phyloP scores from a whole-genome alignment of 2,797 vertebrate genomes.

The Bucorvus abyssinicus region DNA sequence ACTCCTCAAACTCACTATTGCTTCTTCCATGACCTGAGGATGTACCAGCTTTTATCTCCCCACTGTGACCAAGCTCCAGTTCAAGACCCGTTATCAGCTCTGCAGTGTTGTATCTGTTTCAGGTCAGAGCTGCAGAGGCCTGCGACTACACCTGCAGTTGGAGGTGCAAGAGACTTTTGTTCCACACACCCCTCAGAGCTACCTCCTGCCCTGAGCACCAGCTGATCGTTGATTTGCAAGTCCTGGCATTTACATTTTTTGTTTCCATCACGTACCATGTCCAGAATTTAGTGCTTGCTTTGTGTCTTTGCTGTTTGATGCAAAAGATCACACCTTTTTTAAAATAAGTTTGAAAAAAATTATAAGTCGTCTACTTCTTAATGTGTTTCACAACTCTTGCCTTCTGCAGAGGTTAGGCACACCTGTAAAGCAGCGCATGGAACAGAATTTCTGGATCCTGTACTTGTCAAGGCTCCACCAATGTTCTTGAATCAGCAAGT shows the following conservation, averaged over 20 bases:
- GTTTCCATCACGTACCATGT: background rate
- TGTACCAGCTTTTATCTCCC: background rate
- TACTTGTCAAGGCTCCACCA: background rate
- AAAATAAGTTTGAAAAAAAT: background rate
- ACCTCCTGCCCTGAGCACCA: background rate
- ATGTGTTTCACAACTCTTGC: background rate
- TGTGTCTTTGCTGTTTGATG: background rate
- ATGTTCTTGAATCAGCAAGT: background rate
- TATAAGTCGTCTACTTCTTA: background rate
- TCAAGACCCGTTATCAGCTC: background rate
- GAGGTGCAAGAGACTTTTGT: background rate
- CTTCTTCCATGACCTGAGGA: background rate
- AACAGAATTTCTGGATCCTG: background rate
- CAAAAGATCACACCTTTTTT: background rate
- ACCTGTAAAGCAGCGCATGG: background rate
- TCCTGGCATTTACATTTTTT: background rate
- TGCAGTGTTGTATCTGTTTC: background rate
- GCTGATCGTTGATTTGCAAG: background rate
- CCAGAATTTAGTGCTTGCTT: background rate
- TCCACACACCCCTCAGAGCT: background rate
- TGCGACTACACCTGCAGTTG: rapidly evolving
- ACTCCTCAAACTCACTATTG: background rate
- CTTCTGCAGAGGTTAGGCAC: background rate
- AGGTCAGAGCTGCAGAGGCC: background rate
- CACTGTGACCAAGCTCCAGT: background rate